Conservation (phyloP, 2,113 vertebrate genomes). For the Tragelaphus imberbis region DNA sequence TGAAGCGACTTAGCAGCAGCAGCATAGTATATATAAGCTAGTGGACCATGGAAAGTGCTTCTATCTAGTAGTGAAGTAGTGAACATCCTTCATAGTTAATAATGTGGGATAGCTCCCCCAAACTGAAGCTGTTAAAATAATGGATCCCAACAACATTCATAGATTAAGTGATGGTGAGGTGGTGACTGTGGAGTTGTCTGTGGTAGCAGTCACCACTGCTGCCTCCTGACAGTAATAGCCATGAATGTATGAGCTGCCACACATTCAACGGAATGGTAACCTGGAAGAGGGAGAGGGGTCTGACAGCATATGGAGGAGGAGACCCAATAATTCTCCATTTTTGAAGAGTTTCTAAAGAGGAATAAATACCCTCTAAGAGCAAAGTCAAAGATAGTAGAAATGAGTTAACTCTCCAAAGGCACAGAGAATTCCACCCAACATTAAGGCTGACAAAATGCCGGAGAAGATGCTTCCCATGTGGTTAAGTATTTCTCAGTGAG, state of each 20-base stretch:
- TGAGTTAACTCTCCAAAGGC: background rate
- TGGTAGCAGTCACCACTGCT: background rate
- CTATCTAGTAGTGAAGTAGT: background rate
- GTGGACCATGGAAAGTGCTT: background rate
- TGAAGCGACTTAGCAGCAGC: too few species aligned
- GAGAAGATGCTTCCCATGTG: background rate
- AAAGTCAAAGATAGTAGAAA: background rate
- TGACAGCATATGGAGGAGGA: background rate
- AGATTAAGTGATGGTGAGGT: too few species aligned
- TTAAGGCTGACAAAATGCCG: background rate
- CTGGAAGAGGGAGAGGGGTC: background rate
- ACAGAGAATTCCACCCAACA: background rate
- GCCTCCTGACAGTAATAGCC: fast-evolving
- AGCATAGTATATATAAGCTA: background rate
- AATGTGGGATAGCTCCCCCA: background rate
- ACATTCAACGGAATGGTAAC: fast-evolving
- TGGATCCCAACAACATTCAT: background rate
- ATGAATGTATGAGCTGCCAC: background rate
- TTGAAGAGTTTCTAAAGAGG: background rate
- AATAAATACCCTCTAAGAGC: background rate
- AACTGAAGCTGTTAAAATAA: background rate
- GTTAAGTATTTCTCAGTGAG: background rate
- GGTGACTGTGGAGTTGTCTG: background rate
- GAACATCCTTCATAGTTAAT: background rate
- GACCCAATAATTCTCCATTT: background rate